Evolutionary conservation across 2,888 invertebrate species (phyloP).

Genomic region (Coenonympha arcania): DNA sequence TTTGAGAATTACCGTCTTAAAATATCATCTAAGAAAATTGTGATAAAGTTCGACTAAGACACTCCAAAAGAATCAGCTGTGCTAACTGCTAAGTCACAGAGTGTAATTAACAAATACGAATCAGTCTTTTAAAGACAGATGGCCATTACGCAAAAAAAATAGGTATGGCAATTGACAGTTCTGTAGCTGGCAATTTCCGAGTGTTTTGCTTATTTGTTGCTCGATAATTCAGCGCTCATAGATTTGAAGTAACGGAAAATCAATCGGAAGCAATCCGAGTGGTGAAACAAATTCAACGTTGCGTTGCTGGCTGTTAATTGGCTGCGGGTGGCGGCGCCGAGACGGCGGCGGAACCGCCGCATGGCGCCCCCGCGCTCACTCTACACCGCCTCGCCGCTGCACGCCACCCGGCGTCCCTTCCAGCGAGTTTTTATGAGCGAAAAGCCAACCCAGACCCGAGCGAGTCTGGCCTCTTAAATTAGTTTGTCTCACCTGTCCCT

Average conservation of each 20-base stretch:
- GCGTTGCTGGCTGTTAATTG: slow-evolving; percentile 71
- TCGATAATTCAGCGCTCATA: slow-evolving; percentile 34
- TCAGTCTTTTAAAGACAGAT: no score
- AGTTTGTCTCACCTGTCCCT: slow-evolving; percentile 50
- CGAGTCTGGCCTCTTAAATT: slow-evolving; percentile 63
- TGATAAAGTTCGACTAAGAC: no score
- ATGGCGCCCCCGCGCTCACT: slow-evolving; percentile 61
- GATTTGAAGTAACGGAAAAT: slow-evolving; percentile 57
- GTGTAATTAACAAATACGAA: no score
- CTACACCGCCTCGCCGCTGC: slow-evolving; percentile 53
- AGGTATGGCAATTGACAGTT: no score
- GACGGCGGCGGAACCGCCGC: slow-evolving; percentile 73
- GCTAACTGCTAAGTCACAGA: no score
- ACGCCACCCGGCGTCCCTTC: slow-evolving; percentile 54
- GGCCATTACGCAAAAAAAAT: no score
- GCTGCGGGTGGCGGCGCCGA: slow-evolving; percentile 74
- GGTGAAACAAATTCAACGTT: slow-evolving; percentile 69
- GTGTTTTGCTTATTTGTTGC: slow-evolving; percentile 27
- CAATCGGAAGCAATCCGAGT: slow-evolving; percentile 70
- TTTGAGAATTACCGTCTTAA: no score
- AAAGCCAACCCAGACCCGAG: slow-evolving; percentile 58
- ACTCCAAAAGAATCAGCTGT: no score
- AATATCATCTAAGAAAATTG: no score
- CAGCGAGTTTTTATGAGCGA: slow-evolving; percentile 67
- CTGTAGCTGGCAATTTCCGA: neutral